Base-by-base conservation (phyloP, 2,797 vertebrate genomes). In the Pseudocheirus occidentalis region DNA sequence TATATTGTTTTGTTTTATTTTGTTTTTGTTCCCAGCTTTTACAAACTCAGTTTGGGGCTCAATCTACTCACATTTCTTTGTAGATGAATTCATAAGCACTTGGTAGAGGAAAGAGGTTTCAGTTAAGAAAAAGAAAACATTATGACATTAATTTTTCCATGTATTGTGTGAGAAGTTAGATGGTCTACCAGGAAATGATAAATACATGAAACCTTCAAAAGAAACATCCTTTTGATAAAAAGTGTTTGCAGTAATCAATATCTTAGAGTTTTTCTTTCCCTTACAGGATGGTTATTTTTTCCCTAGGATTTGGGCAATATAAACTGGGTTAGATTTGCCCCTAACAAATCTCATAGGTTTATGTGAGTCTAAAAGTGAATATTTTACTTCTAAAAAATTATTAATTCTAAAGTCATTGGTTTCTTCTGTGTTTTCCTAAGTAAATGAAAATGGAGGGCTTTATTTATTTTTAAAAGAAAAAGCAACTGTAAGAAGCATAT, bases 101-200 rank as follows among this genome's bases (percentile, higher is more conserved):
- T 55, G 58, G 52, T 53, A 91, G 40, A 95, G 14, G 34, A 95
- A 58, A 93, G 55, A 66, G 57, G 46, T 66, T 55, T 90, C 81
- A 73, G 40, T 55, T 54, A 28, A 92, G 66, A 92, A 52, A 94
- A 28, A 91, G 62, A 92, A 52, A 95, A 95, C 89, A 55, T 58
- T 3, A 55, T 55, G 62, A 66, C 18, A 92, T 90, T 34, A 92
- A 27, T 94, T 91, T 14, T 94, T 46, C 53, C 0, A 50, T 81
- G 18, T 46, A 46, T 24, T 81, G n/a, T 21, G 18, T 46, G 40
- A 81, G 2, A 73, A 40, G n/a, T 40, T 46, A 81, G 66, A 24
- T 81, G 18, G n/a, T 81, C 66, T 81, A 81, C 1, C n/a, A 81
- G 66, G n/a, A 81, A 81, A 21, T 40, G 18, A 81, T 73, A 40